phyloP scores from a whole-genome alignment of 2,113 vertebrate species.

The Bubalus kerabau region DNA sequence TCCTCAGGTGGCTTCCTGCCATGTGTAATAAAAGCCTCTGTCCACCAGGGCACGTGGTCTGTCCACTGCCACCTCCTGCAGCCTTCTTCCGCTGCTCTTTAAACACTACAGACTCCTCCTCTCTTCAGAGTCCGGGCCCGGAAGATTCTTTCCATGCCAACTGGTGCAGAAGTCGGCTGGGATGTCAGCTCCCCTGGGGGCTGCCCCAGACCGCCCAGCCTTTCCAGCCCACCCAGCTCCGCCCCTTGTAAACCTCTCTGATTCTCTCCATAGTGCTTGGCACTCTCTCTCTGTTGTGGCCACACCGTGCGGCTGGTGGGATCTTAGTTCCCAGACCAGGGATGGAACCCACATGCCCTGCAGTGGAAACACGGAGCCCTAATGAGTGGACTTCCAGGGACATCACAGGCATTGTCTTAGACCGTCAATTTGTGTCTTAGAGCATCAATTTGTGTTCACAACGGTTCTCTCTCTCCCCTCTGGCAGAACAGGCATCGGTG shows the following conservation, averaged over 20 bases:
- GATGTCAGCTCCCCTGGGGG: not conserved
- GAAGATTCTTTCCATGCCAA: not conserved
- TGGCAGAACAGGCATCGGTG: not conserved
- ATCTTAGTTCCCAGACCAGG: not conserved
- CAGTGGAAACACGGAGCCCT: not conserved
- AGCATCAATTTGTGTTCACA: too few species aligned
- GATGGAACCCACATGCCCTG: not conserved
- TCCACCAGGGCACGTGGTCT: accelerated
- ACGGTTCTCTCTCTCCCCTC: not conserved
- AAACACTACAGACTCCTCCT: not conserved
- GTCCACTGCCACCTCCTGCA: not conserved
- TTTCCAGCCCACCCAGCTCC: not conserved
- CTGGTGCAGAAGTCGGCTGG: too few species aligned
- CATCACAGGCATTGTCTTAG: not conserved
- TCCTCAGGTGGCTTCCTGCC: not conserved
- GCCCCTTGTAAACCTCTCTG: accelerated
- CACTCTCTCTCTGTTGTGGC: not conserved
- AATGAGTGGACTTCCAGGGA: not conserved
- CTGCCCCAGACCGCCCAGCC: accelerated
- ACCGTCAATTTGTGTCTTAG: not conserved
- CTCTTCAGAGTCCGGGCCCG: accelerated
- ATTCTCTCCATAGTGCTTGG: accelerated
- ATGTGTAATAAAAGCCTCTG: not conserved
- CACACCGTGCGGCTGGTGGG: not conserved
- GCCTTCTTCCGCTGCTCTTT: not conserved